These are phyloP conservation scores for Ceyx melanurus DNA, from an alignment of 2,113 vertebrate genomes.

Conservation along the genomic window DNA sequence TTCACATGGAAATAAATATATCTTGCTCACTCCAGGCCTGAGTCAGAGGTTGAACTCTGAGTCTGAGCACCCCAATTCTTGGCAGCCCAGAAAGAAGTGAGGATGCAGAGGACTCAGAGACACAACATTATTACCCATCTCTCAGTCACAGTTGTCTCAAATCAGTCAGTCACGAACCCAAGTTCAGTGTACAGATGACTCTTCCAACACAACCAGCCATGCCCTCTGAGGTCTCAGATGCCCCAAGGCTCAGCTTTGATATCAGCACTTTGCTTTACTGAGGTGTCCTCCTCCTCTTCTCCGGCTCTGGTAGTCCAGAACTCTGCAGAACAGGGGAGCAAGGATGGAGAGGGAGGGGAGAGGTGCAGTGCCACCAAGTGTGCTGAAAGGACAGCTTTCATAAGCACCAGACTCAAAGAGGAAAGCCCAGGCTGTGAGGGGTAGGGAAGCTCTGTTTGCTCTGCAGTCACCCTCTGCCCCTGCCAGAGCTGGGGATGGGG, in stretches of 20 bases:
- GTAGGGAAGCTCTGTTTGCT: neutral
- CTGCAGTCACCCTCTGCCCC: neutral
- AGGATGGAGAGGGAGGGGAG: neutral
- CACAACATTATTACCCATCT: neutral
- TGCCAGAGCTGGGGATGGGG: neutral
- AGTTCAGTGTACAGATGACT: neutral
- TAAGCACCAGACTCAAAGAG: rapidly evolving
- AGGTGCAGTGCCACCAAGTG: rapidly evolving
- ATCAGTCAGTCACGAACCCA: neutral
- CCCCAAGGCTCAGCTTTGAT: neutral
- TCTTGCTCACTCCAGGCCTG: neutral
- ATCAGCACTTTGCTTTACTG: rapidly evolving
- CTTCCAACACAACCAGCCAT: rapidly evolving
- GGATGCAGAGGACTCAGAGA: neutral
- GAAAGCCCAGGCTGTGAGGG: rapidly evolving
- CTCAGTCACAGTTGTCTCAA: neutral
- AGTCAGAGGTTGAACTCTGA: neutral
- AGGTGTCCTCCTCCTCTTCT: neutral
- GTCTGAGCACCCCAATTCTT: neutral
- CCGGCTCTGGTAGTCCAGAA: neutral
- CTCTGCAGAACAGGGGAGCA: neutral
- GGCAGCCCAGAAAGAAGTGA: neutral
- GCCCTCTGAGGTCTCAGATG: neutral
- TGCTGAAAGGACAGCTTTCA: neutral
- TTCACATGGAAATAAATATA: neutral